Evolutionary conservation across 1,140 invertebrate genomes (phyloP).

Genomic region (Probaryconus sp.): DNA sequence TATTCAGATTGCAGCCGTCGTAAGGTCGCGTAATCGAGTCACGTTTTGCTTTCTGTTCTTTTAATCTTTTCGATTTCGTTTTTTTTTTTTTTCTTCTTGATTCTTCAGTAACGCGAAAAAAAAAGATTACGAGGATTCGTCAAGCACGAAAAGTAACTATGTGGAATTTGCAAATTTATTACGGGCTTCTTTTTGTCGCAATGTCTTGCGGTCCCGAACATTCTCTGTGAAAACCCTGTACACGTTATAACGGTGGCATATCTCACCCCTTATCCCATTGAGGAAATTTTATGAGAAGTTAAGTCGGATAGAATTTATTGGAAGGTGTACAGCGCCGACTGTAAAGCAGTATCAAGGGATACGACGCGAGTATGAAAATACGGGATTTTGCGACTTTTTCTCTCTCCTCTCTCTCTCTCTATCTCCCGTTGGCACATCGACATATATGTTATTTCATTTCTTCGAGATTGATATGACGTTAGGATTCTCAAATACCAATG

Average conservation of each 20-base stretch:
- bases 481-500: too few relatives aligned
- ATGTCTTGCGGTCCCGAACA: too few relatives aligned
- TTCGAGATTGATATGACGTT: neutral
- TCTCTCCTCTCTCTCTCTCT: too few relatives aligned
- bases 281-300: slow-evolving; percentile 25
- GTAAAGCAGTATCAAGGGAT: slow-evolving; percentile 15
- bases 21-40: slow-evolving; percentile 7
- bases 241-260: too few relatives aligned
- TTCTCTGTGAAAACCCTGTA: neutral
- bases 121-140: too few relatives aligned
- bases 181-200: too few relatives aligned
- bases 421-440: neutral
- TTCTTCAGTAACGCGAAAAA: too few relatives aligned
- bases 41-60: neutral
- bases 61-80: neutral
- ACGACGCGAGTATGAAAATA: neutral
- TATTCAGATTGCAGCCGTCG: slow-evolving; percentile 2
- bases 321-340: slow-evolving; percentile 4
- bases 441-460: neutral
- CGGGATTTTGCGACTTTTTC: neutral
- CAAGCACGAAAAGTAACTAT: neutral
- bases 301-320: slow-evolving; percentile 21
- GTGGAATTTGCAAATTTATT: neutral
- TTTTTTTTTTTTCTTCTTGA: neutral
- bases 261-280: slow-evolving; percentile 27